Base-by-base conservation (phyloP, 1,140 invertebrate genomes). In the Calliopsis andreniformis region DNA sequence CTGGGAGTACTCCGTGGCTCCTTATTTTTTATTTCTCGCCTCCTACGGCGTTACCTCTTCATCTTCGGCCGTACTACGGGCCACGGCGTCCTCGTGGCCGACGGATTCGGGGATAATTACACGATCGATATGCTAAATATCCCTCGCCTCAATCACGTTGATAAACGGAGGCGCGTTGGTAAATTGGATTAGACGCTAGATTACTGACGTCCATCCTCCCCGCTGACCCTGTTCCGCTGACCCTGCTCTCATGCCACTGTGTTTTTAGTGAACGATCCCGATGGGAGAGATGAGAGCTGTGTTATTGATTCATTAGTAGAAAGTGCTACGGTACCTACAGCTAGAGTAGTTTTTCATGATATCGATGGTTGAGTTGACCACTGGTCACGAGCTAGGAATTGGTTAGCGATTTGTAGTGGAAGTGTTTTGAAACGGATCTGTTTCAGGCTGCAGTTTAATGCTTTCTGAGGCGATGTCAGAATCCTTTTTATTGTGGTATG, bases 1-100 rank as follows among this genome's bases (percentile, higher is more conserved):
- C 88, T 87, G 86, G 63, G 86, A 78, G 75, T 80, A 82, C 76
- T 61, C 67, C 76, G 53, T 76, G 42, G 66, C 80, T 82, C 78
- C 69, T 86, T 86, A 80, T 86, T 87, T 73, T 88, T 88, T 86
- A 88, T 86, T 81, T 83, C 78, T 69, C 82, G 76, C 87, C 87
- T 84, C 88, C 88, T 88, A 88, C 78, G 61, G 87, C 78, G 86
- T 89, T 88, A 89, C 87, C 87, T 89, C 88, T 89, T 89, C 88
- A 89, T 89, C 82, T 85, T 83, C 64, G 42, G 58, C 45, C 32
- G 39, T 67, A 63, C 62, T n/a, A 47, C 68, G 28, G 10, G 39
- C 53, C 39, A 35, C 55, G 47, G 18, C 25, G 23, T 25, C 32
- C 51, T 45, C 45, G 28, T 55, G 64, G 23, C 39, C 58, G 20